Base-by-base conservation (phyloP, 2,113 vertebrate species). In the Talpa occidentalis region DNA sequence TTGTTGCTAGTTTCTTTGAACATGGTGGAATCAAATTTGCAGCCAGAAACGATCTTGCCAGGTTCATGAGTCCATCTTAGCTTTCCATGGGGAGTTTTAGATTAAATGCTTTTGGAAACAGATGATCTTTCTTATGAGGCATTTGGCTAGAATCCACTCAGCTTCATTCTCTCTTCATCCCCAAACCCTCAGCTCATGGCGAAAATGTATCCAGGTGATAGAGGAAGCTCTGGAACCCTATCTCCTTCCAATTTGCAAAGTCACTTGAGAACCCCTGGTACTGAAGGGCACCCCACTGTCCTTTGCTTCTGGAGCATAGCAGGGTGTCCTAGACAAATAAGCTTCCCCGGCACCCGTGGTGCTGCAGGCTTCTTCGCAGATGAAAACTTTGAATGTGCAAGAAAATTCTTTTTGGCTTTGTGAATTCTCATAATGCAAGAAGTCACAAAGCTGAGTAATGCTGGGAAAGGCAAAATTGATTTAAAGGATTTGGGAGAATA, bases 401-500 rank as follows among this genome's bases (percentile, higher is more conserved):
- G 86, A 94, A 92, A 72, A 30, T 91, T 47, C 35, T 64, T 72
- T 77, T 80, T 35, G 24, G 32, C 35, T 81, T 69, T 81, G n/a
- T 74, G 69, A 91, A 81, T 40, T 83, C 80, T 81, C 12, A 47
- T 81, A 76, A 94, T 56, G 64, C 70, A 60, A 69, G 79, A 94
- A 94, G 54, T 84, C 79, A 77, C 67, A 70, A 93, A 84, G 72
- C 40, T 59, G 87, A 62, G 14, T 85, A 92, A 93, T 83, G 56
- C 84, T 93, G 44, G 56, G 54, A 40, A 94, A 92, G 80, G 77
- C 42, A 88, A 95, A 77, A 76, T 14, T 88, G 73, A 88, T 92
- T 87, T 89, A 81, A 93, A 87, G 72, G 84, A 95, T 70, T 32
- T 94, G 73, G 59, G 89, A 95, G 89, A 74, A 94, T 77, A 1